Evolutionary conservation across 2,797 vertebrate genomes (phyloP).

Genomic region (Poeciliopsis infans): DNA sequence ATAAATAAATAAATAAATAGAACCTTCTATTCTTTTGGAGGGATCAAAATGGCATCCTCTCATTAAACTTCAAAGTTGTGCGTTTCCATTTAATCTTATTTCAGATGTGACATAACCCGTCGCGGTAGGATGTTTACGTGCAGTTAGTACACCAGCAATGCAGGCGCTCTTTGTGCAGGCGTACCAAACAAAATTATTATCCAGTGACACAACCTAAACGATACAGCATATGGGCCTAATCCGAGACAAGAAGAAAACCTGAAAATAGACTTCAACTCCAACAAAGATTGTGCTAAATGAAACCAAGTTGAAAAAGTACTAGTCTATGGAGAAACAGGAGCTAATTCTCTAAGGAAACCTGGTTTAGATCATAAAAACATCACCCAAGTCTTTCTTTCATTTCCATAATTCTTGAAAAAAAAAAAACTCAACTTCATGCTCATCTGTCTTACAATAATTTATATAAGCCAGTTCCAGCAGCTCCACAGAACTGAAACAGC

Average conservation of each 20-base stretch:
- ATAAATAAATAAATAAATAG: not conserved
- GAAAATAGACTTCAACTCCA: not conserved
- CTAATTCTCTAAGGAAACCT: not conserved
- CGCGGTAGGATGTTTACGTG: not conserved
- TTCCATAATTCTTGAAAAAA: no score
- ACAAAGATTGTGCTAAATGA: not conserved
- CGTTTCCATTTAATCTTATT: not conserved
- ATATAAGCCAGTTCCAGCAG: no score
- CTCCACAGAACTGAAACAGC: no score
- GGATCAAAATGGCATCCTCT: not conserved
- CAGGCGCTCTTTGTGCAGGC: not conserved
- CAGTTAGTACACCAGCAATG: not conserved
- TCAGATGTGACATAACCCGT: not conserved
- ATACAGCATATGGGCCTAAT: not conserved
- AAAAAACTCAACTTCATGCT: no score
- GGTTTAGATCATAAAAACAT: no score
- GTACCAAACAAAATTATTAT: not conserved
- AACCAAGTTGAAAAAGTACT: not conserved
- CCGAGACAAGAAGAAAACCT: not conserved
- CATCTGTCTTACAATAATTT: no score
- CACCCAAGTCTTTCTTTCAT: no score
- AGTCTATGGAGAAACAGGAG: not conserved
- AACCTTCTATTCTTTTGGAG: not conserved
- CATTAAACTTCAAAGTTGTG: not conserved
- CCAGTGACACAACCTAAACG: not conserved